Conservation (phyloP, 2,888 invertebrate species). For the Drymonia ruficornis region DNA sequence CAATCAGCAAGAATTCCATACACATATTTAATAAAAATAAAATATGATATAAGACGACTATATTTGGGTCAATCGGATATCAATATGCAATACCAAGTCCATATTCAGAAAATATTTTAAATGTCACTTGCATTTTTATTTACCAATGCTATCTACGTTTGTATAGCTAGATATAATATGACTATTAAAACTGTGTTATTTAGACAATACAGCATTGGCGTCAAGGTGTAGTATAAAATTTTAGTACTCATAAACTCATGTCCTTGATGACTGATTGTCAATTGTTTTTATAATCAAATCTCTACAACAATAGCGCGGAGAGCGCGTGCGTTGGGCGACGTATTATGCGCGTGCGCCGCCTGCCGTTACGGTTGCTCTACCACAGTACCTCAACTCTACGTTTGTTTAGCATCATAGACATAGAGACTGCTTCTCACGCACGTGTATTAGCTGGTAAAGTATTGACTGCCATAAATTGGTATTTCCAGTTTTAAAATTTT, state of each 20-base stretch:
- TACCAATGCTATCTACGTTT: neutral
- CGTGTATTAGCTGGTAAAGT: conserved; percentile 8
- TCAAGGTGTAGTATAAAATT: neutral
- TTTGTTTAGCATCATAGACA: conserved; percentile 39
- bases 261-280: conserved; percentile 34
- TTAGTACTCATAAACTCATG: conserved; percentile 7
- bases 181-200: neutral
- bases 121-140: conserved; percentile 15
- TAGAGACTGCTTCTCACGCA: conserved; percentile 67
- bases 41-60: too few species aligned
- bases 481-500: conserved; percentile 22
- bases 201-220: neutral
- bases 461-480: conserved; percentile 37
- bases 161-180: neutral
- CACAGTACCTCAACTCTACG: conserved; percentile 37
- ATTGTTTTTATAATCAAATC: conserved; percentile 40
- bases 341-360: conserved; percentile 34
- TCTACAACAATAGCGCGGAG: conserved; percentile 32
- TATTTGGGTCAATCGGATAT: conserved; percentile 21
- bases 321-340: conserved; percentile 28
- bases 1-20: too few species aligned
- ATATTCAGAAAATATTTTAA: conserved; percentile 12
- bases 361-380: conserved; percentile 31
- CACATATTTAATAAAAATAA: too few species aligned
- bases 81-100: conserved; percentile 1